Base-by-base conservation (phyloP, 1,140 invertebrate genomes). In the Cydia splendana region DNA sequence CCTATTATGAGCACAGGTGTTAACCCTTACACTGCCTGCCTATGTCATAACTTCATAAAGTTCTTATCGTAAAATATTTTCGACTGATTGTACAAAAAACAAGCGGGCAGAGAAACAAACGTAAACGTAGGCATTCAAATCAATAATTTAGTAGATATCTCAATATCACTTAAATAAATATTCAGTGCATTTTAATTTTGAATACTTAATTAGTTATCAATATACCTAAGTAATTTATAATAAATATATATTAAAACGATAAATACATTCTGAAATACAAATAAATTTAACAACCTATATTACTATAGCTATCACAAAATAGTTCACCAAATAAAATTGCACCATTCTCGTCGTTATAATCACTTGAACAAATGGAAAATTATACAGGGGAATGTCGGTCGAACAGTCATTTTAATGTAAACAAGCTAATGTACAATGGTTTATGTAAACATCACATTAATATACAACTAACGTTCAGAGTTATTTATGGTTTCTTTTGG, bases 281-380 rank as follows among this genome's bases (percentile, higher is more conserved):
- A 62, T 24, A 62, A 62, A 73, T 77, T 78, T 65, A 75, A 75
- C 69, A 30, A 79, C 71, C 51, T 75, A 79, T 74, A 75, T 75
- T 62, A 65, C 51, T 75, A 71, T 71, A 71, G 18, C 34, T 71
- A 71, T 71, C 67, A 71, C 67, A 71, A 71, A 38, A 71, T 45
- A 38, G n/a, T 38, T 71, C 13, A 38, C 34, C 18, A 71, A 38
- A 42, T 18, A 18, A 71, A 71, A 42, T 71, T 71, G 67, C 67
- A 71, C 67, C 67, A 45, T 18, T n/a, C 30, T 71, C 34, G 7
- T 71, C 15, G 38, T 71, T 20, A 42, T 20, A 69, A 10, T 53
- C 4, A 53, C n/a, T 62, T 20, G 18, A 24, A 24, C 6, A 9
- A 24, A 71, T 71, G 30, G 13, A 71, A 42, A 38, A 71, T 18